A percentile compares a stretch with the other conserved stretches of the same genome.
Evolutionary conservation across 2,113 vertebrate species (phyloP).

Genomic region (Anser cygnoides): DNA sequence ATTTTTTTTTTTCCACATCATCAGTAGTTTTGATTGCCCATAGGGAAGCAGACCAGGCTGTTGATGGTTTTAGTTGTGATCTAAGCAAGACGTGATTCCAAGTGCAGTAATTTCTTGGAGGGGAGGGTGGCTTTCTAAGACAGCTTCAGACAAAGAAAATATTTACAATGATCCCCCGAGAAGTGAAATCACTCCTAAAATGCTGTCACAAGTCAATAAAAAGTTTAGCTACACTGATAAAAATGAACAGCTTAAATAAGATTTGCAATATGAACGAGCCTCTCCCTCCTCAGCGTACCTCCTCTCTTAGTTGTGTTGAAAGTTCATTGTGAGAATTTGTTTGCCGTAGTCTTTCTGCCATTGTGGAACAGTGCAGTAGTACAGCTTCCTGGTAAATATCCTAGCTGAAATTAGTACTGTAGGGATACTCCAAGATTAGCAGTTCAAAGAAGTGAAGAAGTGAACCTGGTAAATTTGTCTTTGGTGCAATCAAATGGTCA

Average conservation of each 20-base stretch:
- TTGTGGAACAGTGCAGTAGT: neutral
- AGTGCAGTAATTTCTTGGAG: neutral
- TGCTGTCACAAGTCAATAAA: conserved; percentile 27
- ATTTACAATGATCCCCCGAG: neutral
- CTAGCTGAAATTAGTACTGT: neutral
- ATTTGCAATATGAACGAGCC: neutral
- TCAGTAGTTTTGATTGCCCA: accelerated
- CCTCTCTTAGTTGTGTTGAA: neutral
- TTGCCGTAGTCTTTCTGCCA: neutral
- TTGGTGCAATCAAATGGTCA: neutral
- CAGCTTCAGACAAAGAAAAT: neutral
- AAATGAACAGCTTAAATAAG: neutral
- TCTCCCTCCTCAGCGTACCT: neutral
- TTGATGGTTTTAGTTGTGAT: neutral
- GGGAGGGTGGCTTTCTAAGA: neutral
- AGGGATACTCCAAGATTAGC: neutral
- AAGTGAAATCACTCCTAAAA: conserved; percentile 5
- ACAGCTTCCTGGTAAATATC: neutral
- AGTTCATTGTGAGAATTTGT: neutral
- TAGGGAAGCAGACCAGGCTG: neutral
- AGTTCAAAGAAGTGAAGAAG: neutral
- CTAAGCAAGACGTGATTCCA: neutral
- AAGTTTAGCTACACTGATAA: neutral
- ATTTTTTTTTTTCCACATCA: neutral
- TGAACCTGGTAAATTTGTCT: neutral